These are phyloP conservation scores for Plestiodon gilberti DNA, from an alignment of 2,113 vertebrate species.

Conservation along the genomic window DNA sequence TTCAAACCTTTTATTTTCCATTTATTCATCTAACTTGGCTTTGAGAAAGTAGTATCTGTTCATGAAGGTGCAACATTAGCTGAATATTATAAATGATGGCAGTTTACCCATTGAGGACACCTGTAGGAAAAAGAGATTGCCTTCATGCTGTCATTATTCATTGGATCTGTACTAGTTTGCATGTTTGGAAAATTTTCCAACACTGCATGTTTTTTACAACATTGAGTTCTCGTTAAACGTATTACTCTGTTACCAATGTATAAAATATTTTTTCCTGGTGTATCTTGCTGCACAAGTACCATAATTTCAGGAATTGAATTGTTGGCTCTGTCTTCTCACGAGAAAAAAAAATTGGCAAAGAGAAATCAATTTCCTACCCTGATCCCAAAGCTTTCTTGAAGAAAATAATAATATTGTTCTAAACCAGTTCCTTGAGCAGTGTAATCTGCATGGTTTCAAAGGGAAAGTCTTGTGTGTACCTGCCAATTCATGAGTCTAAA, in stretches of 20 bases:
- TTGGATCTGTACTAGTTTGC: neutral
- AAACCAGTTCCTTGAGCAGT: neutral
- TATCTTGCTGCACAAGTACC: neutral
- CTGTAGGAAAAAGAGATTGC: neutral
- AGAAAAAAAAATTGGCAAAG: neutral
- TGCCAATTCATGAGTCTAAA: neutral
- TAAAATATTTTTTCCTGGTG: neutral
- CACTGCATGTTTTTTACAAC: neutral
- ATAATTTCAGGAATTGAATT: neutral
- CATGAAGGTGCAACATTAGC: neutral
- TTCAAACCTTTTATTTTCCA: neutral
- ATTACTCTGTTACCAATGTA: neutral
- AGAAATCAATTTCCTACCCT: too few relatives aligned
- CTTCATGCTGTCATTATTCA: neutral
- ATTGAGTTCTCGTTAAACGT: neutral
- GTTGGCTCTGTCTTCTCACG: neutral
- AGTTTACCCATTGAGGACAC: neutral
- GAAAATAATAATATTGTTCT: neutral
- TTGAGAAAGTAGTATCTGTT: neutral
- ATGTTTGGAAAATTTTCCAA: neutral
- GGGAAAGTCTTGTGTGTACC: neutral
- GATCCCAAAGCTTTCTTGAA: neutral
- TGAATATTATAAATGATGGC: neutral
- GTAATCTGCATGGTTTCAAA: neutral
- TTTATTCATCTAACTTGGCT: neutral